Percentiles rank a stretch among this genome's conserved stretches.
Evolutionary conservation across 23 tunicate genomes (phyloP).

Genomic region (Clavelina lepadiformis): DNA sequence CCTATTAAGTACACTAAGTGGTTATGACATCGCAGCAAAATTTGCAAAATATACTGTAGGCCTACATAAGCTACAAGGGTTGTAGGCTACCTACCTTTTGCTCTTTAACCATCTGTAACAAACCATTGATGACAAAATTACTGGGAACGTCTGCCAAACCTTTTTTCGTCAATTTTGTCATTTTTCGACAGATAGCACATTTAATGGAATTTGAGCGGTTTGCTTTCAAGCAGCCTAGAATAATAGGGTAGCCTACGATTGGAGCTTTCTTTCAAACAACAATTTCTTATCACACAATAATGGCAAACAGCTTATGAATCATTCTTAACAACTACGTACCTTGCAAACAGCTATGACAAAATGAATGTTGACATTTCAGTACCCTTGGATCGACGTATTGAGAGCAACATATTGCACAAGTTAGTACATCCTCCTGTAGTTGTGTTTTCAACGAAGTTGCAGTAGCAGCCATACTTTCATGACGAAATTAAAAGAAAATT

Average conservation of each 20-base stretch:
- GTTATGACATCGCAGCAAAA: no score
- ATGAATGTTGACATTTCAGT: slow-evolving; percentile 53
- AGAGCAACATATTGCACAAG: slow-evolving; percentile 47
- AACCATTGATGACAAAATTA: slow-evolving; percentile 34
- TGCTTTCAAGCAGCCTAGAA: slow-evolving; percentile 26
- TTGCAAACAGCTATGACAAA: slow-evolving; percentile 41
- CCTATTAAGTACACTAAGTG: no score
- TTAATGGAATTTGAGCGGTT: slow-evolving; percentile 7
- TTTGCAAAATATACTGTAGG: no score
- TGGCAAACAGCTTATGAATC: not conserved
- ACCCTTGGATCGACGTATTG: slow-evolving; percentile 29
- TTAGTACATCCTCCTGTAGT: slow-evolving; percentile 20
- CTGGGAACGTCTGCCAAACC: slow-evolving; percentile 33
- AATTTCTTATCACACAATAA: no score
- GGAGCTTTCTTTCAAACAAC: no score
- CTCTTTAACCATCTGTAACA: slow-evolving; percentile 32
- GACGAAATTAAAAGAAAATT: no score
- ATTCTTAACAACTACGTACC: slow-evolving; percentile 2
- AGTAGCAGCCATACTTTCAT: not conserved
- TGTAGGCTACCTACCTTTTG: no score
- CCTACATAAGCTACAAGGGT: no score
- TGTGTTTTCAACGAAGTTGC: not conserved
- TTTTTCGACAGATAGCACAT: slow-evolving; percentile 55
- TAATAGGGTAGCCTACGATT: no score
- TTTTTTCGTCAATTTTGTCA: slow-evolving; percentile 25